Evolutionary conservation across 2,113 vertebrate genomes (phyloP).

Genomic region (Hippocampus zosterae): DNA sequence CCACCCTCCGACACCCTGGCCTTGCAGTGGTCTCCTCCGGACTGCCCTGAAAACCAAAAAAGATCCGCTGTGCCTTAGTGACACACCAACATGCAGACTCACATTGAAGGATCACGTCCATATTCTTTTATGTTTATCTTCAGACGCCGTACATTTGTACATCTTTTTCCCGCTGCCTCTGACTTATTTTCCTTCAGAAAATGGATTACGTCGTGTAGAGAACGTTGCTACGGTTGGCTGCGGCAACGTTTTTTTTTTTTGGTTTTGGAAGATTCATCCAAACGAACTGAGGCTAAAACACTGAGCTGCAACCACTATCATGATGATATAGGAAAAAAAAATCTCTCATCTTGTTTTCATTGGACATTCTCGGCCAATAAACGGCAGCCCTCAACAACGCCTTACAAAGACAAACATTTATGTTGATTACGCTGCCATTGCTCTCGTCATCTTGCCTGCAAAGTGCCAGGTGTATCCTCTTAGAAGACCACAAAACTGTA

Average conservation of each 20-base stretch:
- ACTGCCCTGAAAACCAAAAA: constrained; percentile 99
- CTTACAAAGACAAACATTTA: constrained; percentile 58
- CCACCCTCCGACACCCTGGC: constrained; percentile 89
- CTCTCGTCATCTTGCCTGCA: constrained; percentile 73
- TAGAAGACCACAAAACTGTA: constrained; percentile 80
- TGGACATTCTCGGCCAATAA: constrained; percentile 38
- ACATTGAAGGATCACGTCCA: constrained; percentile 30
- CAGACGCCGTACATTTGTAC: constrained; percentile 44
- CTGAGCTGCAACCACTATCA: constrained; percentile 44
- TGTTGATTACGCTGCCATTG: constrained; percentile 44
- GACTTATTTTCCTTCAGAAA: constrained; percentile 48
- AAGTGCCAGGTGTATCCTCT: constrained; percentile 61
- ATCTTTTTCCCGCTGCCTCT: constrained; percentile 55
- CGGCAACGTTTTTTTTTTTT: constrained; percentile 13
- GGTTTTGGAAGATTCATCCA: constrained; percentile 20
- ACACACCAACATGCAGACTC: constrained; percentile 62
- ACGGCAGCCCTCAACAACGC: constrained; percentile 57
- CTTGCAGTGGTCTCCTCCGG: constrained; percentile 96
- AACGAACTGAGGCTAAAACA: constrained; percentile 51
- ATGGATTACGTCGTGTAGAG: constrained; percentile 33
- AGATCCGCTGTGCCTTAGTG: constrained; percentile 95
- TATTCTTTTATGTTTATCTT: constrained; percentile 26
- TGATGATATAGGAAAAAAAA: constrained; percentile 46
- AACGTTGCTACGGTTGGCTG: constrained; percentile 42
- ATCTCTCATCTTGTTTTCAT: constrained; percentile 34